A percentile compares a stretch with the other conserved stretches of the same genome.
Conservation (phyloP, 2,888 invertebrate species). For the Volucella zonaria region DNA sequence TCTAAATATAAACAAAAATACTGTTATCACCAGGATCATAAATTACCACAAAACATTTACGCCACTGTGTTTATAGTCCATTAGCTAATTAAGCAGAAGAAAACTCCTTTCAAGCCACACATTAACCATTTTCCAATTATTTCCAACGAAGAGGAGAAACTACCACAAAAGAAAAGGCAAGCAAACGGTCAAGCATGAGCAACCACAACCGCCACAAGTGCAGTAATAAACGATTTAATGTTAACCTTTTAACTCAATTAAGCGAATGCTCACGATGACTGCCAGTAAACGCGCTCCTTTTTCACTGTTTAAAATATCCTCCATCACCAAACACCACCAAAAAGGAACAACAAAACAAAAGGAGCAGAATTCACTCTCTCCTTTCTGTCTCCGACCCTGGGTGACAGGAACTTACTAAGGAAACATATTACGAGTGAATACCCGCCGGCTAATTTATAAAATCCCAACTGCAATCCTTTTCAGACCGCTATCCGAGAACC, state of each 20-base stretch:
- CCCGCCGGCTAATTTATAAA: conserved; percentile 8
- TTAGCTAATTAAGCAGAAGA: conserved; percentile 54
- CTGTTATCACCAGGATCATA: not conserved
- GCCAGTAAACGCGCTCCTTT: conserved; percentile 27
- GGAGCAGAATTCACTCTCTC: not conserved
- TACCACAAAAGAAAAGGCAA: not conserved
- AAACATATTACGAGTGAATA: conserved; percentile 16
- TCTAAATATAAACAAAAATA: too few relatives aligned
- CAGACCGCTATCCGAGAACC: not conserved
- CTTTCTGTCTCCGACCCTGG: not conserved
- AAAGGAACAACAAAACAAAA: not conserved
- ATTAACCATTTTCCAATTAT: conserved; percentile 49
- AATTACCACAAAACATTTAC: conserved; percentile 12
- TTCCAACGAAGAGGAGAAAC: conserved; percentile 18
- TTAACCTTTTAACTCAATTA: conserved; percentile 64
- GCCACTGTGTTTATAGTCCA: conserved; percentile 27
- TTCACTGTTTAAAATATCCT: conserved; percentile 36
- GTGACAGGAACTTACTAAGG: conserved; percentile 1
- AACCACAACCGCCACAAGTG: conserved; percentile 13
- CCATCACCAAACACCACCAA: conserved; percentile 19
- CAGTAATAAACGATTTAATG: conserved; percentile 31
- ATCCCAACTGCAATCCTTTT: conserved; percentile 24
- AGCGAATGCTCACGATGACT: conserved; percentile 4
- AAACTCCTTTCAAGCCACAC: conserved; percentile 32
- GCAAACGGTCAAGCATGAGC: not conserved